Evolutionary conservation across 2,113 vertebrate species (phyloP).

Genomic region (Rhinolophus sinicus): DNA sequence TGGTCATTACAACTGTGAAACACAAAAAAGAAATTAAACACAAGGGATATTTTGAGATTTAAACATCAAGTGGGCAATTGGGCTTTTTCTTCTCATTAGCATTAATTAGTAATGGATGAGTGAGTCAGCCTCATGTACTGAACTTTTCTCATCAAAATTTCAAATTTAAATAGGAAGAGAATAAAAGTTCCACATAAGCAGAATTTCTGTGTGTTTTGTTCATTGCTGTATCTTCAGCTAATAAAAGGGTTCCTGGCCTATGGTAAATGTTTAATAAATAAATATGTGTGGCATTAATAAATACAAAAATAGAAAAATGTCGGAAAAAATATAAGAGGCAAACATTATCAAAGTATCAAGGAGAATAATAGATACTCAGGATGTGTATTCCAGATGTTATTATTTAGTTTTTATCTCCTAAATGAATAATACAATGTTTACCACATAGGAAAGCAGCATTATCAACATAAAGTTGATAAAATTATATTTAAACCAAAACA

Average conservation of each 20-base stretch:
- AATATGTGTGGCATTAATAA: background rate
- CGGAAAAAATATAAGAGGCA: background rate
- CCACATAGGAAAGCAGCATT: background rate
- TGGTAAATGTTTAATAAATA: background rate
- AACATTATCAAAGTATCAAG: background rate
- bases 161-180: background rate
- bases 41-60: slow-evolving; percentile 18
- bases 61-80: background rate
- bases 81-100: background rate
- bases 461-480: background rate
- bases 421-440: background rate
- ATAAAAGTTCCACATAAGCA: background rate
- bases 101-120: background rate
- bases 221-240: background rate
- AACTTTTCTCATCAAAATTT: background rate
- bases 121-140: background rate
- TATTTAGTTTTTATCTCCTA: background rate
- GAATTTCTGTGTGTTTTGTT: background rate
- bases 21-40: background rate
- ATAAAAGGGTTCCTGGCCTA: background rate
- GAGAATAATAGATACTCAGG: background rate
- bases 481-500: background rate
- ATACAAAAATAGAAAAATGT: background rate
- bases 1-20: background rate
- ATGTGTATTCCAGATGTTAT: background rate